Percentiles rank a stretch among this genome's conserved stretches.
These are phyloP conservation scores for Pseudorectes ferrugineus DNA, from an alignment of 2,113 vertebrate genomes.

Conservation along the genomic window DNA sequence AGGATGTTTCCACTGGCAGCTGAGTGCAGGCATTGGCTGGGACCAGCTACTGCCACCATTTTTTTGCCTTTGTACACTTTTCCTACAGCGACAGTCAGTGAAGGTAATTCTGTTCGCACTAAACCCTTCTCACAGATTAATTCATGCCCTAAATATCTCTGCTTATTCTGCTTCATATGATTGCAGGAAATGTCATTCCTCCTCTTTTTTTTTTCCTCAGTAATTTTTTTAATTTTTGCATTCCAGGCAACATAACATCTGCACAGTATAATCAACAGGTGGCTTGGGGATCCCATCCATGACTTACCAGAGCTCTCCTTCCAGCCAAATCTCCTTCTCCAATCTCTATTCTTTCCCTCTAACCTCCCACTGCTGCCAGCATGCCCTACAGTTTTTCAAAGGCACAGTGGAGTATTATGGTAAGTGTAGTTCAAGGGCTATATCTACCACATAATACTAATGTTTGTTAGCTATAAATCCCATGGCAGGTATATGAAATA, in stretches of 20 bases:
- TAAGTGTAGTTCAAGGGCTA: neutral
- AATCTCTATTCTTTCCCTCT: neutral
- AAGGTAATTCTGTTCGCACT: neutral
- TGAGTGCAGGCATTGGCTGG: rapidly evolving
- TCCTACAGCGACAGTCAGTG: neutral
- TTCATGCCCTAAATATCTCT: neutral
- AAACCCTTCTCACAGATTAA: neutral
- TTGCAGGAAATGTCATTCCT: neutral
- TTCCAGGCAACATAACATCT: neutral
- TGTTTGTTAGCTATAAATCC: neutral
- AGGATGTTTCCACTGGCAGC: neutral
- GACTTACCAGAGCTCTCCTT: neutral
- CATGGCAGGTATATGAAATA: neutral
- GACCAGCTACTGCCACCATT: neutral
- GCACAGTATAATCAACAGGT: neutral
- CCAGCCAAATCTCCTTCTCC: neutral
- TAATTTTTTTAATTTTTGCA: rapidly evolving
- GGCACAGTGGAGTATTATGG: neutral
- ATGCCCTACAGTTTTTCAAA: neutral
- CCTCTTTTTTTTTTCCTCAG: rapidly evolving
- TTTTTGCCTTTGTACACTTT: neutral
- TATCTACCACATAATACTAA: neutral
- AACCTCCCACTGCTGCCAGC: neutral
- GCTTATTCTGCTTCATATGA: neutral
- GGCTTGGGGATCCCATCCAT: neutral